Evolutionary conservation across 2,797 vertebrate genomes (phyloP).

Genomic region (Malacoraja senta): DNA sequence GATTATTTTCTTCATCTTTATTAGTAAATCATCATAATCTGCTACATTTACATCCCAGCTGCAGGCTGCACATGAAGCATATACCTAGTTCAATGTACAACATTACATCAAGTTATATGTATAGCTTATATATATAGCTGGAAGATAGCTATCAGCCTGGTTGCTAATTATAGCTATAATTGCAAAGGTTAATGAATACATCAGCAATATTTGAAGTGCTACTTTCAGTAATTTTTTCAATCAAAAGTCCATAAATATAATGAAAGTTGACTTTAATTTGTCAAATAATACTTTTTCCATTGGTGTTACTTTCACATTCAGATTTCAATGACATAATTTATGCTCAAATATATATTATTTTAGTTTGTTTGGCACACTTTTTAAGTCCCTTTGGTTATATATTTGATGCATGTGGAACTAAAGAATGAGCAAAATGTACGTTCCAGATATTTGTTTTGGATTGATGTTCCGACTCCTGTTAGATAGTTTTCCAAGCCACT

Average conservation of each 20-base stretch:
- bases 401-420: neutral
- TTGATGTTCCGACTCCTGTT: constrained; percentile 23
- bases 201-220: neutral
- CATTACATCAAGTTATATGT: neutral
- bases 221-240: neutral
- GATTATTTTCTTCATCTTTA: neutral
- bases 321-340: neutral
- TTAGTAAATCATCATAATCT: neutral
- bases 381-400: constrained; percentile 15
- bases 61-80: neutral
- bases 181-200: neutral
- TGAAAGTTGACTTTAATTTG: neutral
- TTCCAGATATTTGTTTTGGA: constrained; percentile 25
- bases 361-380: constrained; percentile 9
- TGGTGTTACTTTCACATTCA: neutral
- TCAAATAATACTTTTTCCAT: neutral
- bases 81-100: neutral
- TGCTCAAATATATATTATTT: constrained; percentile 2
- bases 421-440: neutral
- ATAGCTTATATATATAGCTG: neutral
- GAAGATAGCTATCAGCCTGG: neutral
- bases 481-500: neutral
- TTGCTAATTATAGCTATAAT: no score
- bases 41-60: neutral
- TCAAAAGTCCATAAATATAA: neutral